Base-by-base conservation (phyloP, 2,113 vertebrate species). In the Canis aureus region DNA sequence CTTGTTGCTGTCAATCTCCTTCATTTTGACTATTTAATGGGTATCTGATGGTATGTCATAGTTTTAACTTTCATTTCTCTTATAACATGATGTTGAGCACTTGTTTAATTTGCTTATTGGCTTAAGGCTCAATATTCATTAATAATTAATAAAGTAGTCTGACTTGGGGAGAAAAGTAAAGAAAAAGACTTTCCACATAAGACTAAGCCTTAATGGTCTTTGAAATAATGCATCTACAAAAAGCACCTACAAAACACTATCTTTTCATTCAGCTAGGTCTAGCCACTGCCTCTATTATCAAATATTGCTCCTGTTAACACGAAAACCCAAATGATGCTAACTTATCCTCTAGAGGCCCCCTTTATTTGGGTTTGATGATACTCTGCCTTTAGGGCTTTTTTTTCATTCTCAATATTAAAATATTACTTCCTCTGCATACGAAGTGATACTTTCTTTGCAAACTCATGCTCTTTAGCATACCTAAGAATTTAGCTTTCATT, bases 11-110 rank as follows among this genome's bases (percentile, higher is more conserved):
- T 27, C 43, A 29, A 17, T 25, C 19, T 66, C 57, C 38, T 59
- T 60, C 23, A 22, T 80, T 16, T 51, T 7, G 74, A 17, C 10
- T 57, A 25, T 67, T 43, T 25, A 55, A 20, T 25, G 17, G 22
- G 7, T 23, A 12, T 0, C 23, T 0, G 27, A 27, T 4, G 2
- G n/a, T 3, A 6, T 15, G 43, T 22, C 27, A 4, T 12, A 67
- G 11, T 66, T n/a, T 81, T 20, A 43, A 13, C 74, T 16, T 71
- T 73, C 49, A 43, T 49, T 64, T 60, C 11, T 49, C 53, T 67
- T 35, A 2, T 4, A 27, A 19, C 7, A 67, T 0, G 10, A 55
- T 3, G 4, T 8, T 60, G 16, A 64, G 2, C 29, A 23, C 4
- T 12, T 73, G 59, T 62, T 51, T 6, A 25, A 78, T 23, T 23